Evolutionary conservation across 1,140 invertebrate species (phyloP).

Genomic region (Telenomus remus): DNA sequence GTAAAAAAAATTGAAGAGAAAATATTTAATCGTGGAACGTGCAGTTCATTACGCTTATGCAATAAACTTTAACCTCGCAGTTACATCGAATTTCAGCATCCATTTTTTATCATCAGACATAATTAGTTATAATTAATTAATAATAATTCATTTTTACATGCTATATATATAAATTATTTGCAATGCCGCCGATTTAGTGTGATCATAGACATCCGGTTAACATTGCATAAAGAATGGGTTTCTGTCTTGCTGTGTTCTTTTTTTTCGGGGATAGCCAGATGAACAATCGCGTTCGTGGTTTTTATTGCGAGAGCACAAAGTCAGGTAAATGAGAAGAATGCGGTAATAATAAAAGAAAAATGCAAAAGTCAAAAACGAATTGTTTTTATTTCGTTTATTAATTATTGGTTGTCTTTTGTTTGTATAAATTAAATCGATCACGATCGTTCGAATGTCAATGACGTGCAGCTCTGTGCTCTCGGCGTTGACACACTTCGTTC

Average conservation of each 20-base stretch:
- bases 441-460: conserved; percentile 45
- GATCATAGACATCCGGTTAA: conserved; percentile 40
- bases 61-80: conserved; percentile 59
- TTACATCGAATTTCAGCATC: conserved; percentile 62
- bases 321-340: conserved; percentile 19
- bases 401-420: conserved; percentile 22
- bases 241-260: conserved; percentile 17
- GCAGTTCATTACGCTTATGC: conserved; percentile 22
- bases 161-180: conserved; percentile 76
- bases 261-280: conserved; percentile 22
- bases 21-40: conserved; percentile 23
- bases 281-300: conserved; percentile 51
- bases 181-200: conserved; percentile 67
- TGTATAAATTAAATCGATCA: conserved; percentile 38
- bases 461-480: conserved; percentile 62
- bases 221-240: conserved; percentile 48
- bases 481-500: conserved; percentile 63
- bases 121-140: conserved; percentile 64
- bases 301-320: conserved; percentile 50
- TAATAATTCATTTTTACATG: conserved; percentile 74
- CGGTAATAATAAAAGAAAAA: conserved; percentile 17
- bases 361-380: conserved; percentile 30
- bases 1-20: conserved; percentile 14
- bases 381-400: conserved; percentile 18
- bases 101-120: conserved; percentile 44